These are phyloP conservation scores for Sussaba pulchella DNA, from an alignment of 2,888 invertebrate genomes.

Conservation along the genomic window DNA sequence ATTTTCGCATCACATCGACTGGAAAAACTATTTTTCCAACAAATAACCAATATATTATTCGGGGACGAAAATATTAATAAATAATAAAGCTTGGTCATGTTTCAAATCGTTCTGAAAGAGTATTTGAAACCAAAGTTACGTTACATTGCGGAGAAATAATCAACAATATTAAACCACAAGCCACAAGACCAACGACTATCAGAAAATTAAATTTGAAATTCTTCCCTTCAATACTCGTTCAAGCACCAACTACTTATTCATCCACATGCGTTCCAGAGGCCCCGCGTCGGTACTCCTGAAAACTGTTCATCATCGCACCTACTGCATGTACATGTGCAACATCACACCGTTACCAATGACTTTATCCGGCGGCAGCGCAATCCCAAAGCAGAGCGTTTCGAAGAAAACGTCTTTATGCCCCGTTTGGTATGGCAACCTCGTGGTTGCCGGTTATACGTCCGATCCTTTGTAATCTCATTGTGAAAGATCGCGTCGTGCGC, in stretches of 20 bases:
- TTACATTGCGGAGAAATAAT: too few species aligned
- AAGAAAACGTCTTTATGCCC: conserved; percentile 78
- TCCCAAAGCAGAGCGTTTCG: conserved; percentile 73
- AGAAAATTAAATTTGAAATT: conserved; percentile 70
- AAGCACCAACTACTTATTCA: conserved; percentile 61
- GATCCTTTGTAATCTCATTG: conserved; percentile 83
- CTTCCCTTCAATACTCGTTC: conserved; percentile 37
- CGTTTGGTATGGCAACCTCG: conserved; percentile 78
- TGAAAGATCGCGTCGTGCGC: conserved; percentile 78
- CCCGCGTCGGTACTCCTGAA: too few species aligned
- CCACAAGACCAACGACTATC: too few species aligned
- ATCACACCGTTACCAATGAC: not conserved
- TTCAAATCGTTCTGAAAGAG: too few species aligned
- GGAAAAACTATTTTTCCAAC: too few species aligned
- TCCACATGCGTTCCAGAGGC: conserved; percentile 42
- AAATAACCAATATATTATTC: too few species aligned
- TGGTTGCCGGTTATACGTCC: conserved; percentile 66
- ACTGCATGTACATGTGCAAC: conserved; percentile 3
- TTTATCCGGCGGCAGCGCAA: conserved; percentile 31
- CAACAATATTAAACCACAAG: too few species aligned
- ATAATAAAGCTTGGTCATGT: too few species aligned
- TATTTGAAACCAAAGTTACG: too few species aligned
- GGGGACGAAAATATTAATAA: too few species aligned
- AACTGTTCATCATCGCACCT: too few species aligned
- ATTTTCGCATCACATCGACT: too few species aligned